Conservation (phyloP, 2,888 invertebrate genomes). For the Drosophila ochracea region DNA sequence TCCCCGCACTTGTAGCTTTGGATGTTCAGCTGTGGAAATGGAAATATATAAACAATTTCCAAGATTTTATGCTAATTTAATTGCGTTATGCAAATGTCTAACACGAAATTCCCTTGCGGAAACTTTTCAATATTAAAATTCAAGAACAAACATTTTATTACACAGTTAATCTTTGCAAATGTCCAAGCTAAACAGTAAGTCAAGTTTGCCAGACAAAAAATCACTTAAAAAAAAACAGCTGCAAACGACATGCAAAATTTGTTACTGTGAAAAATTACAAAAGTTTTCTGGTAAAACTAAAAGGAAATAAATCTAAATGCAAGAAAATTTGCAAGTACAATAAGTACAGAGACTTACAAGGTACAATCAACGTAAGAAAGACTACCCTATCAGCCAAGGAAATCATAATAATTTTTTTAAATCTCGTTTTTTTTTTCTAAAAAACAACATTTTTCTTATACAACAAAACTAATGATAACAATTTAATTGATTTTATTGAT, state of each 20-base stretch:
- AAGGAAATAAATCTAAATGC: conserved; percentile 13
- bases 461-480: background rate
- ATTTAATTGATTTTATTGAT: background rate
- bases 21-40: conserved; percentile 3
- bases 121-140: conserved; percentile 26
- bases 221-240: conserved; percentile 6
- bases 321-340: background rate
- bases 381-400: background rate
- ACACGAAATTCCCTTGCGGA: conserved; percentile 2
- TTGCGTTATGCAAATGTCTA: conserved; percentile 25
- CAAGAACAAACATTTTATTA: conserved; percentile 21
- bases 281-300: conserved; percentile 17
- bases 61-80: conserved; percentile 20
- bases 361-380: background rate
- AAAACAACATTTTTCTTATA: background rate
- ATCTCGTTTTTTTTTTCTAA: background rate
- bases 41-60: background rate
- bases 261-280: conserved; percentile 10
- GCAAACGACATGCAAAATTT: conserved; percentile 18
- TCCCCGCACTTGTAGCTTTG: conserved; percentile 3
- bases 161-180: background rate
- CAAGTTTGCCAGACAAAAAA: conserved; percentile 29
- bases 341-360: background rate
- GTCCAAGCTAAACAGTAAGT: conserved; percentile 1
- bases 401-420: background rate